Percentiles rank a stretch among this genome's conserved stretches.
Evolutionary conservation across 1,140 invertebrate genomes (phyloP).

Genomic region (Diplogasteroides magnus): DNA sequence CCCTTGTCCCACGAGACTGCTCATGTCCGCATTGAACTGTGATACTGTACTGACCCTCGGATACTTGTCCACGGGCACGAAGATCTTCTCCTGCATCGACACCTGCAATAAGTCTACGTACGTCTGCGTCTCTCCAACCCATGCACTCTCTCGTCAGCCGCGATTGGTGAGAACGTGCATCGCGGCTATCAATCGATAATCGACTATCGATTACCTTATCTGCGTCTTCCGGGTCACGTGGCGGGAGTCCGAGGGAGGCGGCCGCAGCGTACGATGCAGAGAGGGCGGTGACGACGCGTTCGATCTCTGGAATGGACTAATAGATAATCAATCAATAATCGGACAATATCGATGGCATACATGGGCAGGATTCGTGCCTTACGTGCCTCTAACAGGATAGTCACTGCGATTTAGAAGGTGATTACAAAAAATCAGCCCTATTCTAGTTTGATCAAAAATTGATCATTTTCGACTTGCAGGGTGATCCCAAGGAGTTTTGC

Average conservation of each 20-base stretch:
- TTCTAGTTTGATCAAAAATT: no score
- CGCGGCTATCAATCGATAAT: no score
- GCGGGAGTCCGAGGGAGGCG: no score
- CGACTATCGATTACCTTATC: no score
- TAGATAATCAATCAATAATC: neutral
- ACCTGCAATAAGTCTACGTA: neutral
- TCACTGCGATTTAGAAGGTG: no score
- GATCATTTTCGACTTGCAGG: no score
- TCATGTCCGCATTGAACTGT: neutral
- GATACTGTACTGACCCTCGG: slow-evolving; percentile 12
- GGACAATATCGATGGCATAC: no score
- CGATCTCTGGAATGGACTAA: neutral
- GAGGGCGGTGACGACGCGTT: neutral
- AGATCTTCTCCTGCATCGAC: slow-evolving; percentile 9
- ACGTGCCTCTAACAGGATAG: no score
- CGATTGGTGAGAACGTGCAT: neutral
- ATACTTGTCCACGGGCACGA: slow-evolving; percentile 19
- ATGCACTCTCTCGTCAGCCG: neutral
- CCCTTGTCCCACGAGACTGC: neutral
- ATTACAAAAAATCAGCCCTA: no score
- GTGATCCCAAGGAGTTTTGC: no score
- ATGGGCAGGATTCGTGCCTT: no score
- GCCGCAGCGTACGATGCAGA: neutral
- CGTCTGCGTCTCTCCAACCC: neutral
- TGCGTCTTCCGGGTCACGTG: no score